Evolutionary conservation across 1,140 invertebrate genomes (phyloP).

Genomic region (Pseudomyrmex sp.): DNA sequence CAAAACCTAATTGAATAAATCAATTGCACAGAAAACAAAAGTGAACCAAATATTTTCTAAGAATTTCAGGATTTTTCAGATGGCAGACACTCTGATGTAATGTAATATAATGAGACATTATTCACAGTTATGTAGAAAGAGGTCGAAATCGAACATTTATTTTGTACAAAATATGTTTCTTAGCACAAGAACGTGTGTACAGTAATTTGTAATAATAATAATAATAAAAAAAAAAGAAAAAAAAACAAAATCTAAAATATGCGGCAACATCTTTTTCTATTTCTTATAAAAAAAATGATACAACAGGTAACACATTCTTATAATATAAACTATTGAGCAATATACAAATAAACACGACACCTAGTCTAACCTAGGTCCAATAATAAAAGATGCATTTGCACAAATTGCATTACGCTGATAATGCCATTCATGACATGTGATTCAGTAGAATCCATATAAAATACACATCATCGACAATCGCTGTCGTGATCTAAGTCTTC

Average conservation of each 20-base stretch:
- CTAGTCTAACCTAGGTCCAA: slow-evolving; percentile 81
- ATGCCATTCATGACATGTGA: slow-evolving; percentile 46
- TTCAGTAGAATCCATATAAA: slow-evolving; percentile 57
- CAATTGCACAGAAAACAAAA: no score
- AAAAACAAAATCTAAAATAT: slow-evolving; percentile 77
- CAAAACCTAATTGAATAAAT: no score
- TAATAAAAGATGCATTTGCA: slow-evolving; percentile 81
- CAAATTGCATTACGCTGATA: slow-evolving; percentile 51
- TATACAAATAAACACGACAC: slow-evolving; percentile 85
- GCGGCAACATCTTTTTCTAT: slow-evolving; percentile 85
- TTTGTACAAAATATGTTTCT: slow-evolving; percentile 59
- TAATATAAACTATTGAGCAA: slow-evolving; percentile 86
- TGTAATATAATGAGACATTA: background rate
- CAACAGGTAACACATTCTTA: slow-evolving; percentile 85
- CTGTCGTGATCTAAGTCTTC: slow-evolving; percentile 22
- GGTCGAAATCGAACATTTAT: slow-evolving; percentile 54
- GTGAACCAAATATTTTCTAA: no score
- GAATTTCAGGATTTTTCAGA: no score
- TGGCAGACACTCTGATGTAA: no score
- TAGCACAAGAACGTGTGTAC: slow-evolving; percentile 42
- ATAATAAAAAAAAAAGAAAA: background rate
- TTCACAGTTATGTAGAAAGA: slow-evolving; percentile 43
- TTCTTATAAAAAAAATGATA: slow-evolving; percentile 85
- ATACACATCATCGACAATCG: slow-evolving; percentile 29
- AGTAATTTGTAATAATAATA: slow-evolving; percentile 24